Evolutionary conservation across 2,797 vertebrate genomes (phyloP).

Genomic region (Coluber constrictor): DNA sequence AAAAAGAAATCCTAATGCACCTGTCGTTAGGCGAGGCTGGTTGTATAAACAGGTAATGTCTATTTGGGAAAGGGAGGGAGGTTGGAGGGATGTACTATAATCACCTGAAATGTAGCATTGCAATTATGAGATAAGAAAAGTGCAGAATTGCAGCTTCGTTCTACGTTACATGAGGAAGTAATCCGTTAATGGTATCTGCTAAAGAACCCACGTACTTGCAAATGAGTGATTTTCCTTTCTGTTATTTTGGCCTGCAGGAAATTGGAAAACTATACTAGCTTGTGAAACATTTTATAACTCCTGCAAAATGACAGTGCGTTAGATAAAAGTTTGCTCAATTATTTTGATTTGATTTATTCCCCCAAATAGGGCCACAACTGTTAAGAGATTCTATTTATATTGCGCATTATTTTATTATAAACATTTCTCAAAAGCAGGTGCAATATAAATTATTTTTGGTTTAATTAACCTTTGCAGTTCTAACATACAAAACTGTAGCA

Average conservation of each 20-base stretch:
- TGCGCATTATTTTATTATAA: background rate
- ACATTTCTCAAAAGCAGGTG: background rate
- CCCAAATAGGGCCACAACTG: background rate
- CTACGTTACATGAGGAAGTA: background rate
- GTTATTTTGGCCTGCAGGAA: background rate
- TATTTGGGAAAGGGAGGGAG: background rate
- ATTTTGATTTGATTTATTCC: background rate
- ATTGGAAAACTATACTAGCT: background rate
- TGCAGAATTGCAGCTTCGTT: background rate
- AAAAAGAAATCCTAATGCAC: conserved; percentile 91
- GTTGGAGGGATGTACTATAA: background rate
- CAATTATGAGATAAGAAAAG: background rate
- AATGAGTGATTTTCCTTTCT: background rate
- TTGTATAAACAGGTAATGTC: conserved; percentile 93
- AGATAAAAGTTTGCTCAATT: background rate
- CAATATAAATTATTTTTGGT: background rate
- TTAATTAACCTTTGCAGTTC: background rate
- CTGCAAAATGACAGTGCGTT: background rate
- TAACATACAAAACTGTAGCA: background rate
- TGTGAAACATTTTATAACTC: background rate
- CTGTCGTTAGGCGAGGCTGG: conserved; percentile 90
- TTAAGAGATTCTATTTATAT: background rate
- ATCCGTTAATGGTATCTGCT: background rate
- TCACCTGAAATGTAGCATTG: background rate
- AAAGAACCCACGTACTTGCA: background rate